phyloP scores from a whole-genome alignment of 2,113 vertebrate genomes.

The Engraulis encrasicolus region DNA sequence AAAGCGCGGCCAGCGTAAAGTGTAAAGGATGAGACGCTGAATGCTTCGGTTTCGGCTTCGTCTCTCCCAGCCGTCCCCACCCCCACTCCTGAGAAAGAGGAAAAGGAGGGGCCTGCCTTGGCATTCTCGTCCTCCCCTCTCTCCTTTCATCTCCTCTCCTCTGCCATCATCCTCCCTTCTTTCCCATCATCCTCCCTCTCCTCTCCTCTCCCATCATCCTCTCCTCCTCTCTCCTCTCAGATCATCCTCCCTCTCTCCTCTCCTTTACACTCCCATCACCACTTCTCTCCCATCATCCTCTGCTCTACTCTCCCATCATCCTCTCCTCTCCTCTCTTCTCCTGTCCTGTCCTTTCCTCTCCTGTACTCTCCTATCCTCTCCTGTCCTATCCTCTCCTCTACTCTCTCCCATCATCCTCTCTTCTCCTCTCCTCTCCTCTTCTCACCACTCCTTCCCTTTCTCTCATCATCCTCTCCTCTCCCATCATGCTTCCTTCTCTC shows the following conservation, averaged over 20 bases:
- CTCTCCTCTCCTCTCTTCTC: neutral
- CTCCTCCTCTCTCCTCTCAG: conserved; percentile 12
- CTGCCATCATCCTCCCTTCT: conserved; percentile 17
- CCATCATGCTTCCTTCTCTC: too few species aligned
- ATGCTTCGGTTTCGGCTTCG: too few species aligned
- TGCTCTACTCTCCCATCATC: too few species aligned
- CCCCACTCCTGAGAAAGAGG: conserved; percentile 21
- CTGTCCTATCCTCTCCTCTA: conserved; percentile 30
- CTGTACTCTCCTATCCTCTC: conserved; percentile 35
- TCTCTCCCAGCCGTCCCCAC: neutral
- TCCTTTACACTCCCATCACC: conserved; percentile 31
- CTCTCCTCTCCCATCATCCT: conserved; percentile 28
- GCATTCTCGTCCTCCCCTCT: too few species aligned
- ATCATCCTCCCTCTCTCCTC: neutral
- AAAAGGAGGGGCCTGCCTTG: conserved; percentile 26
- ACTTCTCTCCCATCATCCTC: conserved; percentile 27
- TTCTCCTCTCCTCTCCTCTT: conserved; percentile 24
- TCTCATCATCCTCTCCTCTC: neutral
- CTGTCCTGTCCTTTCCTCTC: conserved; percentile 25
- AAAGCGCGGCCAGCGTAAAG: conserved; percentile 42
- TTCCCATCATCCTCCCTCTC: neutral
- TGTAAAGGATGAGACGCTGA: conserved; percentile 42
- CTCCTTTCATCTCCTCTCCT: conserved; percentile 5
- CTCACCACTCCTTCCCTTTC: conserved; percentile 35
- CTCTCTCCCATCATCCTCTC: too few species aligned